Percentiles rank a stretch among this genome's conserved stretches.
Evolutionary conservation across 2,797 vertebrate genomes (phyloP).

Genomic region (Leucoraja ocellata): DNA sequence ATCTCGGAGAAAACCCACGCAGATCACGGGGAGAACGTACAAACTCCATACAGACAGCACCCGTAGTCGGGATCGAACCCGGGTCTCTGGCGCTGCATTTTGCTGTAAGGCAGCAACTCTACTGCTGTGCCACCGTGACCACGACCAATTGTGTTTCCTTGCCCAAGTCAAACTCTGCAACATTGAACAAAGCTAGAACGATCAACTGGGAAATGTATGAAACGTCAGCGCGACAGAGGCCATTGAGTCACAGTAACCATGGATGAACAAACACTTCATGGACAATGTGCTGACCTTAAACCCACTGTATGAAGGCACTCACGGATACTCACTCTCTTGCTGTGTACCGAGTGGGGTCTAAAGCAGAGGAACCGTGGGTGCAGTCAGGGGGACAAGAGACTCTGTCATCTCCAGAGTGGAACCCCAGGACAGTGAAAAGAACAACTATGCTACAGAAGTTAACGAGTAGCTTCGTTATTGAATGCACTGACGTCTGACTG

Average conservation of each 20-base stretch:
- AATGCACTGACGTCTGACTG: too few relatives aligned
- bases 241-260: conserved; percentile 45
- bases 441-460: background rate
- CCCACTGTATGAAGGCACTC: background rate
- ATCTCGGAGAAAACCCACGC: too few relatives aligned
- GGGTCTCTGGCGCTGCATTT: too few relatives aligned
- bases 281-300: conserved; percentile 9
- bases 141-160: background rate
- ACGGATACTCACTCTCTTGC: background rate
- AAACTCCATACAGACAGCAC: too few relatives aligned
- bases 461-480: background rate
- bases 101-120: too few relatives aligned
- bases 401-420: background rate
- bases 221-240: conserved; percentile 42
- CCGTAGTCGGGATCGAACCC: too few relatives aligned
- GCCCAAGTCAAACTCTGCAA: background rate
- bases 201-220: background rate
- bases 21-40: too few relatives aligned
- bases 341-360: conserved; percentile 9
- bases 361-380: background rate
- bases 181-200: background rate
- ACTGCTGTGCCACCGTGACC: too few relatives aligned
- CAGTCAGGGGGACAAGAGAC: too few relatives aligned
- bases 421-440: background rate
- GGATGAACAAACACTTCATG: conserved; percentile 46